Conservation (phyloP, 2,113 vertebrate genomes). For the Lepus americanus region DNA sequence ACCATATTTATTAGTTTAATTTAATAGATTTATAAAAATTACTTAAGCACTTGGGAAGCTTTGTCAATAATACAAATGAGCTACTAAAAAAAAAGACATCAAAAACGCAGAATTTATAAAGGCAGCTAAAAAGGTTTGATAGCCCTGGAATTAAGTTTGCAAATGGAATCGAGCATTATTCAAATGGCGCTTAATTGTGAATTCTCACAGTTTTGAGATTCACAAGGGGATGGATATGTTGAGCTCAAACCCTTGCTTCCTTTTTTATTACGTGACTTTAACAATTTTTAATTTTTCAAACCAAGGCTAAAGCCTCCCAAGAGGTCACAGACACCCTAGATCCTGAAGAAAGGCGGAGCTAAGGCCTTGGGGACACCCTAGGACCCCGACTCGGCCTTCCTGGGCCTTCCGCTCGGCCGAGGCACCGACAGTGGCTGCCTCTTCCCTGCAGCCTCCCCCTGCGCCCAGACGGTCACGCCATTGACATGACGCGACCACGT, state of each 20-base stretch:
- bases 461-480: not conserved
- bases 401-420: not conserved
- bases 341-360: not conserved
- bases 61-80: slow-evolving; percentile 58
- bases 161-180: slow-evolving; percentile 38
- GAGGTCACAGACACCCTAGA: not conserved
- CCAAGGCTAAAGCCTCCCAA: not conserved
- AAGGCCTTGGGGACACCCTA: too few relatives aligned
- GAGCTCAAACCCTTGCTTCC: not conserved
- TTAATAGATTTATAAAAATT: slow-evolving; percentile 65
- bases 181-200: not conserved
- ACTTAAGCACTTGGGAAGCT: slow-evolving; percentile 29
- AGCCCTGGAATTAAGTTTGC: slow-evolving; percentile 1
- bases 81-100: slow-evolving; percentile 57
- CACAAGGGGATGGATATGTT: not conserved
- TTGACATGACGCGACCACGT: not conserved
- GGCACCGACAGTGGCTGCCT: not conserved
- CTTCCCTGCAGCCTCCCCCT: not conserved
- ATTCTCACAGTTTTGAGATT: not conserved
- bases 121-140: not conserved
- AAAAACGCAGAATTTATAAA: slow-evolving; percentile 10
- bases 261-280: not conserved
- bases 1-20: slow-evolving; percentile 56
- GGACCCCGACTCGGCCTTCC: not conserved
- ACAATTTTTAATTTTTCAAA: slow-evolving; percentile 25